Evolutionary conservation across 2,113 vertebrate species (phyloP).

Genomic region (Miniopterus natalensis): DNA sequence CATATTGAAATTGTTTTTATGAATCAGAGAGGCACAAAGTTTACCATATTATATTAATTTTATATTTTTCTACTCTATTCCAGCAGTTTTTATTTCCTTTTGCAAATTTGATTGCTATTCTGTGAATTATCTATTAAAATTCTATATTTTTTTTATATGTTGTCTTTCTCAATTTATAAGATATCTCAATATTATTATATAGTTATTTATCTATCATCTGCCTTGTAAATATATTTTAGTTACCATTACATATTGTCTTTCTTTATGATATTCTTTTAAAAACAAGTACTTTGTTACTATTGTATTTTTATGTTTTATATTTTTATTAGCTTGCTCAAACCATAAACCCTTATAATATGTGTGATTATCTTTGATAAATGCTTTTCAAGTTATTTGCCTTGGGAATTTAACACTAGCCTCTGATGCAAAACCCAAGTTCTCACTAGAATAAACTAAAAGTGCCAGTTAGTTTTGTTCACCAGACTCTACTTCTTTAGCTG

Average conservation of each 20-base stretch:
- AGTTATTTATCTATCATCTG: neutral
- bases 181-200: neutral
- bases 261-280: neutral
- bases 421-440: rapidly evolving
- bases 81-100: neutral
- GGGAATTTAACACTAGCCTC: neutral
- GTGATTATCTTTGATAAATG: neutral
- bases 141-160: neutral
- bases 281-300: neutral
- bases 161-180: neutral
- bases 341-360: neutral
- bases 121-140: neutral
- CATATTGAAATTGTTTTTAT: neutral
- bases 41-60: neutral
- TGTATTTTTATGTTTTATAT: neutral
- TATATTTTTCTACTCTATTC: neutral
- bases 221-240: neutral
- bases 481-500: neutral
- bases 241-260: neutral
- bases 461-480: neutral
- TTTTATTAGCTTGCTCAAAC: neutral
- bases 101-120: neutral
- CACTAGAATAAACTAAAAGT: too few relatives aligned
- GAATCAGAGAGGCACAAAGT: neutral
- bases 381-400: neutral